Evolutionary conservation across 2,888 invertebrate genomes (phyloP), one percentile per base, ranked within the genome.

Genomic region (Priocnemis perturbator): DNA sequence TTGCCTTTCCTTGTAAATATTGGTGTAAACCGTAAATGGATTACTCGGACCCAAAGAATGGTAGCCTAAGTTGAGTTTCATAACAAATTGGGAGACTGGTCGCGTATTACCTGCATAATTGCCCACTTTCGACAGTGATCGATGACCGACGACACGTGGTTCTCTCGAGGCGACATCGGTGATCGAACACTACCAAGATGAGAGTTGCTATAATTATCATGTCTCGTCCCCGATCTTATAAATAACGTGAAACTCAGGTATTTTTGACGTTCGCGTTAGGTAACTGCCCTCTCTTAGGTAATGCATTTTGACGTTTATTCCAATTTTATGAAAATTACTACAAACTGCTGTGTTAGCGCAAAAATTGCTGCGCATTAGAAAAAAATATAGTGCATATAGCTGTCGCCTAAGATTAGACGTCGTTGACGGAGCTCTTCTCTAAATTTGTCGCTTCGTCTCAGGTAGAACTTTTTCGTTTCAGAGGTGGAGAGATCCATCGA

Each of bases 151-250:
- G 69, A 67, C 64, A 67, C 64, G 67, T 67, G 60, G 44, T 50
- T 4, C 1, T 63, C 45, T 48, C n/a, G 65, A 67, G 64, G 64
- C 55, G 60, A 71, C 72, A 77, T 77, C 64, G 64, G 62, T 67
- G 81, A 79, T 79, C 78, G 76, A 79, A 80, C 62, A 60, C 52
- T 62, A 37, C 63, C 59, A 57, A 70, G 73, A 78, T 78, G 76
- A 76, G 64, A 69, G 71, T 63, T 50, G 67, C 81, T 79, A 79
- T 81, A 79, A 79, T 79, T 79, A 79, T 69, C 79, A 15, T 58
- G 67, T 69, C 71, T 76, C 72, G 86, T 78, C 82, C 86, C 74
- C 81, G 74, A 82, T 86, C 67, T 81, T 85, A 86, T 85, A 86
- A 86, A 85, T 86, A 85, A 81, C 77, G 67, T 19, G 73, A 77